These are phyloP conservation scores for Euthynnus affinis DNA, from an alignment of 2,797 vertebrate species.

Conservation along the genomic window DNA sequence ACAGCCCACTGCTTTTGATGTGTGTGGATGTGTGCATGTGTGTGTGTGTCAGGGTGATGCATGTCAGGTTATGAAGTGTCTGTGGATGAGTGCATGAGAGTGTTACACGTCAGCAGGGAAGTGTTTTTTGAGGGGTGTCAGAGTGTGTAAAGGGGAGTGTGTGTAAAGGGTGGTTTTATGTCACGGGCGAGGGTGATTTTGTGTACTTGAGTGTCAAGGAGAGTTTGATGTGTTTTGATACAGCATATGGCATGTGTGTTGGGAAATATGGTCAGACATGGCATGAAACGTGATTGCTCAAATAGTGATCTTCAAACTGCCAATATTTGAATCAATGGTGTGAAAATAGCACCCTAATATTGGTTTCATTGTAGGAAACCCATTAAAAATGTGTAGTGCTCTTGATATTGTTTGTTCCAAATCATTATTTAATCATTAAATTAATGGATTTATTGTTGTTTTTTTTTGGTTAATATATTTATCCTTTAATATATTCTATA, in stretches of 20 bases:
- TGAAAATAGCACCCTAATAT: neutral
- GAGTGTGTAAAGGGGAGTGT: conserved; percentile 77
- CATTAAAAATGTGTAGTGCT: neutral
- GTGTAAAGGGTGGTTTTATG: conserved; percentile 78
- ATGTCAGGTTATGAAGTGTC: conserved; percentile 85
- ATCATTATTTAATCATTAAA: neutral
- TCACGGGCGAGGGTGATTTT: conserved; percentile 75
- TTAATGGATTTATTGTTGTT: neutral
- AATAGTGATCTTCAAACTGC: conserved; percentile 36
- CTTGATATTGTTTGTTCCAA: neutral
- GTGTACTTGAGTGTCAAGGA: conserved; percentile 80
- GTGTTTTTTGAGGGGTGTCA: conserved; percentile 85
- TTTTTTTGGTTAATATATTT: neutral
- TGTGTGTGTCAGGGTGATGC: conserved; percentile 79
- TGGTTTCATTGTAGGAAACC: conserved; percentile 3
- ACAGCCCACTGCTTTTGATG: conserved; percentile 84
- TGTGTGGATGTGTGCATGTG: conserved; percentile 72
- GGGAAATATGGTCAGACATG: conserved; percentile 60
- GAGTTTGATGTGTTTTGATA: conserved; percentile 81
- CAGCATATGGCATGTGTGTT: conserved; percentile 75
- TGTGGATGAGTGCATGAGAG: conserved; percentile 79
- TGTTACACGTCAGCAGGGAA: conserved; percentile 80
- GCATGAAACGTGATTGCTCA: conserved; percentile 57
- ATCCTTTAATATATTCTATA: neutral
- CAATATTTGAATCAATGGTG: conserved; percentile 19